phyloP scores from a whole-genome alignment of 2,888 invertebrate species.

The Nesidiocoris tenuis region DNA sequence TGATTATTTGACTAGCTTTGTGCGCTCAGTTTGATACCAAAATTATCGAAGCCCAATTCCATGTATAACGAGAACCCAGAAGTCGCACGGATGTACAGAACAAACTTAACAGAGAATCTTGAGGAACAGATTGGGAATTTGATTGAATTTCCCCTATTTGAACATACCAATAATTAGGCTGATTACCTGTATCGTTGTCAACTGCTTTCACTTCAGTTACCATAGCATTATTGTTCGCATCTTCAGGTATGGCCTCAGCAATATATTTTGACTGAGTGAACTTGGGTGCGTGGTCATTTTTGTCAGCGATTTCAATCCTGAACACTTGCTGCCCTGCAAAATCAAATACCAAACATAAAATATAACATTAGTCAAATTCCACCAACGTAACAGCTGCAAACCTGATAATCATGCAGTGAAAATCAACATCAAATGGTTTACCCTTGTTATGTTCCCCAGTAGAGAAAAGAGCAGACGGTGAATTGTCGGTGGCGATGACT shows the following conservation, averaged over 20 bases:
- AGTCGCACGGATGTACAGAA: too few species aligned
- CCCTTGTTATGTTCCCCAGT: slow-evolving; percentile 70
- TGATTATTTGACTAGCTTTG: too few species aligned
- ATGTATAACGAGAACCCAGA: too few species aligned
- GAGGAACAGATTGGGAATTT: too few species aligned
- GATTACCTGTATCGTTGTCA: slow-evolving; percentile 76
- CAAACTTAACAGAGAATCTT: too few species aligned
- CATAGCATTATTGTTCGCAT: slow-evolving; percentile 76
- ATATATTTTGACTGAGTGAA: slow-evolving; percentile 76
- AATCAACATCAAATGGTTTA: slow-evolving; percentile 47
- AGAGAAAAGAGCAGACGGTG: slow-evolving; percentile 72
- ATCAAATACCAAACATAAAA: neutral
- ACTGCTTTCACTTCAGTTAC: slow-evolving; percentile 85
- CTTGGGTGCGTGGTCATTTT: slow-evolving; percentile 91
- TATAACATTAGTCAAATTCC: neutral
- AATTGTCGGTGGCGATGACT: slow-evolving; percentile 86
- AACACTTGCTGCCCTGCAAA: slow-evolving; percentile 71
- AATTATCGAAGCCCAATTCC: too few species aligned
- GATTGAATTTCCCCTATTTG: too few species aligned
- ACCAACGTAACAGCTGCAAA: too few species aligned
- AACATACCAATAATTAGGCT: neutral
- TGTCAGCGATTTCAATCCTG: slow-evolving; percentile 88
- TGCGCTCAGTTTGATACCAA: too few species aligned
- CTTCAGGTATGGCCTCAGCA: slow-evolving; percentile 75
- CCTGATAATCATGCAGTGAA: neutral